Base-by-base conservation (phyloP, 2,888 invertebrate genomes). In the Podabrus alpinus region DNA sequence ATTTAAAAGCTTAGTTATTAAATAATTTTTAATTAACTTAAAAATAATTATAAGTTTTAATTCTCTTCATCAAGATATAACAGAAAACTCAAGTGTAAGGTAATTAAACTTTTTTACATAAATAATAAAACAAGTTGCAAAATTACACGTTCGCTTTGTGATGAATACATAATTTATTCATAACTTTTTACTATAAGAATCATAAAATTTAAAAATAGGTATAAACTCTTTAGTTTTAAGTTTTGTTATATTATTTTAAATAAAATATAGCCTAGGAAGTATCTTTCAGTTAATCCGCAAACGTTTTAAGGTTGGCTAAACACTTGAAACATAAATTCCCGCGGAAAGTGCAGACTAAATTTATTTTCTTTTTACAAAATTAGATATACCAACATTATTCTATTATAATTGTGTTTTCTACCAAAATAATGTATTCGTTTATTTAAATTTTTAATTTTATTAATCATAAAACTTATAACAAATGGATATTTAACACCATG, bases 11-110 rank as follows among this genome's bases (percentile, higher is more conserved):
- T 17, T 45, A 62, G 62, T 61, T 13, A 17, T 62, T 45, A 29
- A 24, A 68, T 68, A 62, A 72, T 72, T 67, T 68, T 67, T 29
- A n/a, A 29, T 72, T 68, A 68, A 64, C 45, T 68, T 21, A 67
- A 66, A 24, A 60, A 62, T 29, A 64, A 72, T 19, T 64, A n/a
- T 64, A 21, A 64, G 21, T 19, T 19, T 19, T 64, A 19, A 64
- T 64, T n/a, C 19, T n/a, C 45, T 45, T 7, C 45, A 45, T 45
- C 45, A 45, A 45, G 45, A 45, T 45, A 45, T 45, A 45, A 45
- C n/a, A 45, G 45, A 45, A 45, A 45, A 45, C 45, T 45, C 45
- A 45, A n/a, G 45, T 45, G 45, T 45, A 45, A 45, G 45, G 45
- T 45, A 45, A 45, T 45, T 45, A 45, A 45, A 45, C 45, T 45